Base-by-base conservation (phyloP, 2,888 invertebrate species). In the Mongoloraphidia duomilia region DNA sequence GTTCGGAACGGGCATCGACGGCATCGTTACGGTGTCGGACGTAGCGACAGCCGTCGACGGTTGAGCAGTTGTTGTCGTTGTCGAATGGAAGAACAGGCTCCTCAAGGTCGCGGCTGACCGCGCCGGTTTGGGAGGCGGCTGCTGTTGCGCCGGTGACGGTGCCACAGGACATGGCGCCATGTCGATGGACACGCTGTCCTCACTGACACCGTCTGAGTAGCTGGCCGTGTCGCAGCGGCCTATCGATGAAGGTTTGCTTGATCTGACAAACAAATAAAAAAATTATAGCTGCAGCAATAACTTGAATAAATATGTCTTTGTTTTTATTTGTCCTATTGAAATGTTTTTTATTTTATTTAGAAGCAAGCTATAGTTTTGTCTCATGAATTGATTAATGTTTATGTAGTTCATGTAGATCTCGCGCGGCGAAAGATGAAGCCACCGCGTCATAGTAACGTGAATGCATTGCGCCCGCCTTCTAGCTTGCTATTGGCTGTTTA, bases 81-180 rank as follows among this genome's bases (percentile, higher is more conserved):
- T 63, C 40, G 67, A 63, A 57, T 73, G 70, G 59, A 75, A 74
- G 62, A 75, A 74, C 52, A 74, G 71, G 56, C 70, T 74, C 56
- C 72, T 66, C 50, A 74, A 56, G 50, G 70, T 65, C 36, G 73
- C 70, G 4, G 72, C 68, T 53, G 72, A 72, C 4, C 72, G 65
- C 14, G 67, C 62, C 46, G 69, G 68, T 43, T 63, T 60, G 40
- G 67, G 60, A n/a, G 58, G 56, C 34, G 56, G 54, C 48, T 62
- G 61, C 34, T 61, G 59, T 41, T 61, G 60, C 43, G 41, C 47
- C 8, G 39, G 44, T 33, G 46, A 47, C 53, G 55, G 49, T 56
- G 59, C 14, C 53, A 57, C 47, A 49, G 55, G 49, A 54, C 54
- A 40, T 52, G 56, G 46, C 46, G 58, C 58, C 54, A 68, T 63